A percentile compares a stretch with the other conserved stretches of the same genome.
Evolutionary conservation across 2,113 vertebrate species (phyloP).

Genomic region (Xiphophorus couchianus): DNA sequence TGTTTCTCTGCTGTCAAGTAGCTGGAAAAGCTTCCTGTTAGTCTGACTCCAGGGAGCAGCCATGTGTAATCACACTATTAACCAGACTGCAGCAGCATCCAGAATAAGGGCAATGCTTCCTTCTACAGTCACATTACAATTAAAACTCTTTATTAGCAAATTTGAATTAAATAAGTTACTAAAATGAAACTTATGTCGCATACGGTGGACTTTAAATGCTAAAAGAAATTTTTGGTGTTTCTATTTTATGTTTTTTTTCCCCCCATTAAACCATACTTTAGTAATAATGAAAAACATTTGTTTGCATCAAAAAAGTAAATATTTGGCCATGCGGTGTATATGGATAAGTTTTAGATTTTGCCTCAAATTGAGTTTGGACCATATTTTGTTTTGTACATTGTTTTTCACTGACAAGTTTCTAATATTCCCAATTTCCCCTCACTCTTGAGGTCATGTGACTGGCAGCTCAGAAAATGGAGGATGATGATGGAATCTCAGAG

Average conservation of each 20-base stretch:
- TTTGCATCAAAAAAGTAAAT: no score
- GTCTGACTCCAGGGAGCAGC: not conserved
- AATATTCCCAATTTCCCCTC: no score
- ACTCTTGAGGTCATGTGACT: not conserved
- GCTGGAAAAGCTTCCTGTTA: not conserved
- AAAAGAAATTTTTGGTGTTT: no score
- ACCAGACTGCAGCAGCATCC: not conserved
- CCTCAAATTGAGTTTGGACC: no score
- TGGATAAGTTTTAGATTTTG: no score
- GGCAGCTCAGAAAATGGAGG: not conserved
- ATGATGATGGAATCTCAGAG: not conserved
- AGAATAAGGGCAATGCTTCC: not conserved
- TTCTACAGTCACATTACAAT: not conserved
- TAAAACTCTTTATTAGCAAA: not conserved
- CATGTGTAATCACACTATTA: slow-evolving; percentile 3
- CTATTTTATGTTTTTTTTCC: no score
- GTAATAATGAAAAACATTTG: no score
- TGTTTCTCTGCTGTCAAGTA: not conserved
- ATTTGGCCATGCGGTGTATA: no score
- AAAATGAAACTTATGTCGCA: not conserved
- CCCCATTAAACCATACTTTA: no score
- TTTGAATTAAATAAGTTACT: not conserved
- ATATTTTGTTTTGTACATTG: no score
- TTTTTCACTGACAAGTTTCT: no score
- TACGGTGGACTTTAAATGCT: not conserved